Evolutionary conservation across 2,888 invertebrate species (phyloP), one percentile per base, ranked within the genome.

Genomic region (Punctoribates punctum): DNA sequence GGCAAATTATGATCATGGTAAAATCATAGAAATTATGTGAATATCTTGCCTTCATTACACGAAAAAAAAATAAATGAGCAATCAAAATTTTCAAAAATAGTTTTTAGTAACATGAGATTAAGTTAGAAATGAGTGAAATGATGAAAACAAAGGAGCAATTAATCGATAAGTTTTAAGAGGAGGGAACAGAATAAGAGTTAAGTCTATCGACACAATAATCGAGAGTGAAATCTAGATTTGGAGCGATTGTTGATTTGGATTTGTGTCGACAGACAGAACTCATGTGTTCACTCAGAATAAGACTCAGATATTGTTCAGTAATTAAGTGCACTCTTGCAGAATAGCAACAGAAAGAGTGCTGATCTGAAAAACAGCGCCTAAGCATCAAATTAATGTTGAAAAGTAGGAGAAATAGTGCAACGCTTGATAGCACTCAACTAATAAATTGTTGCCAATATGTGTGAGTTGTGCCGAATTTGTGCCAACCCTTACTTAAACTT

Each of bases 351-450:
- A 67, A 67, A 67, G 38, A 38, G 67, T 67, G 67, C 38, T 67
- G 67, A 67, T 29, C 8, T 67, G 67, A 38, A 38, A 67, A 67
- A 67, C 67, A 67, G 62, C 11, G 67, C 34, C 38, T 67, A 67
- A 67, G 38, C 67, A 67, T 67, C 38, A 67, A 67, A 67, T 67
- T 67, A 67, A 67, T 67, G 67, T 67, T 67, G 67, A 67, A 67
- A 67, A 67, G 67, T 34, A 23, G 17, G 67, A 38, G 38, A 38
- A 67, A 67, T 38, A 38, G 20, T 67, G 38, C 3, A 67, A 67
- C 67, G 67, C 67, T 67, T 67, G 67, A 67, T 67, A 67, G 67
- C 67, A 67, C 67, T 67, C 67, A 67, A 67, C 67, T 67, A 67
- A 67, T 67, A 67, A 67, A 67, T 67, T 67, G 67, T 67, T 67